phyloP scores from a whole-genome alignment of 2,113 vertebrate genomes.

The Progne subis region DNA sequence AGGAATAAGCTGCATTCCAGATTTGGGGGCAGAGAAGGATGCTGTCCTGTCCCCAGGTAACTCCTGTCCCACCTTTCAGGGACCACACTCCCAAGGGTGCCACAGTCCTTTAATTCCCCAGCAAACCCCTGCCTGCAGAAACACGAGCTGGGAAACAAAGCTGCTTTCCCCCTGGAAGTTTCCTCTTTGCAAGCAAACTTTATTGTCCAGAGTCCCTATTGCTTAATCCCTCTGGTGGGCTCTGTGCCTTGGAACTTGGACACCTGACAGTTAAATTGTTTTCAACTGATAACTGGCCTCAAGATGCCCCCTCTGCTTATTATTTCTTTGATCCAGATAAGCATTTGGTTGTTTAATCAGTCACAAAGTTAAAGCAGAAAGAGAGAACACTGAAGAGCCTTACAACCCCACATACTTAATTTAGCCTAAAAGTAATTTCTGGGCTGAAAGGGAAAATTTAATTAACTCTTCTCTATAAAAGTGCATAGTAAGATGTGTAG shows the following conservation, averaged over 20 bases:
- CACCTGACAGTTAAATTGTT: neutral
- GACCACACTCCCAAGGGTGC: neutral
- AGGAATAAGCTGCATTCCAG: neutral
- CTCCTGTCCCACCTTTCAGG: neutral
- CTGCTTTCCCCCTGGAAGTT: neutral
- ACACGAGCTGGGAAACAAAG: neutral
- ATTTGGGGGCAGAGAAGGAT: neutral
- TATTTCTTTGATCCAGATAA: conserved; percentile 61
- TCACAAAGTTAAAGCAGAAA: neutral
- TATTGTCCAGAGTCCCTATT: neutral
- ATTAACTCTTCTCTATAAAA: conserved; percentile 73
- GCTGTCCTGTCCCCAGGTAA: neutral
- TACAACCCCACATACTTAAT: neutral
- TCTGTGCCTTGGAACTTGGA: neutral
- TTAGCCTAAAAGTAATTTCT: conserved; percentile 63
- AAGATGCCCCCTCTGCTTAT: conserved; percentile 45
- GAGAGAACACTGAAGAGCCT: neutral
- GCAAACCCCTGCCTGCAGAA: neutral
- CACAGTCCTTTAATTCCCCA: neutral
- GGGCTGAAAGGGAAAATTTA: conserved; percentile 69
- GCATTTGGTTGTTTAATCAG: conserved; percentile 32
- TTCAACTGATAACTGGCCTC: neutral
- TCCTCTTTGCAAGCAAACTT: neutral
- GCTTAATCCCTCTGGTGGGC: neutral
- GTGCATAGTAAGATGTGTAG: conserved; percentile 65